Evolutionary conservation across 2,797 vertebrate genomes (phyloP), one percentile per base, ranked within the genome.

Genomic region (Psittacula echo): DNA sequence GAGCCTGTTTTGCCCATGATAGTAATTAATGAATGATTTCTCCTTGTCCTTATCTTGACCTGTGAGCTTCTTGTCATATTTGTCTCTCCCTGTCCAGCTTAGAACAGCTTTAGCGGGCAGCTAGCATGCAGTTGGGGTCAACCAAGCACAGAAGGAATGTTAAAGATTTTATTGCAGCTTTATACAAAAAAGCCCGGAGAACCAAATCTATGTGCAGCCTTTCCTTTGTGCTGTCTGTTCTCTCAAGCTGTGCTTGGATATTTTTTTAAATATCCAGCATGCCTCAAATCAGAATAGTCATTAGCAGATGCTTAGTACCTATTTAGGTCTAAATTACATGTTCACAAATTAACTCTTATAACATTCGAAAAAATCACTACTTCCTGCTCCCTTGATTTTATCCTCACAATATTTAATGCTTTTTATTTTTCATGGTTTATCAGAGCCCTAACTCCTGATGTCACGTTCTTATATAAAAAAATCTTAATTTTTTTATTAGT

Each of bases 271-370:
- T 85, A 42, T 82, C 86, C 74, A 93, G 16, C 16, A 7, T 42
- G 34, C 44, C 32, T 95, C 41, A 80, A 90, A 93, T 54, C 26
- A 67, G 64, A 75, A 58, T 95, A 95, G 37, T 73, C 77, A 93
- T 95, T 94, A 94, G 47, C 60, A 95, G 37, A 71, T 76, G 30
- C 19, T 89, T 85, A 89, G 44, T 87, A 87, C 51, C 13, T 89
- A 61, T 82, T 87, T 87, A 87, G 12, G 30, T 67, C 51, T 79
- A 89, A 94, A 89, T 89, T 67, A 60, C 10, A 45, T 60, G 47
- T 48, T 87, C 58, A 95, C 27, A 92, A 90, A 87, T 30, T 72
- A 61, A 71, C 30, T 75, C 16, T 24, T 39, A 39, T 12, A 65
- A 67, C 0, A 3, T 82, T 66, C 71, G 26, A 85, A 87, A 93